Evolutionary conservation across 1,140 invertebrate genomes (phyloP).

Genomic region (Brachionus rotundiformis): DNA sequence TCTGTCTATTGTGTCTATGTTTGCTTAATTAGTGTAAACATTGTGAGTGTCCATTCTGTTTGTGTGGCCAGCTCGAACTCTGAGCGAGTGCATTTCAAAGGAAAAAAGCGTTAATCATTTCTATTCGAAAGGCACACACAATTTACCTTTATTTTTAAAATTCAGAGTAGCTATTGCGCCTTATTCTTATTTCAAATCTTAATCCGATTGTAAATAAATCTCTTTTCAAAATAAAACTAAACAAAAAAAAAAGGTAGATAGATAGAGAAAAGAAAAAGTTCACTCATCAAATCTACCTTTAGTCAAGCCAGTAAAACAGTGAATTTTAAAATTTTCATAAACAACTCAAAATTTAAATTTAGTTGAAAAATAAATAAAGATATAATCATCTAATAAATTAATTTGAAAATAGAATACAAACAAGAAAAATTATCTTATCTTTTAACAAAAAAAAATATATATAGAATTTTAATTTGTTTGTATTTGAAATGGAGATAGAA

Average conservation of each 20-base stretch:
- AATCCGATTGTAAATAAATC: conserved; percentile 51
- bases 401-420: conserved; percentile 21
- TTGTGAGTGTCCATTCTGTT: no score
- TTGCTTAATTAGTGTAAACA: conserved; percentile 45
- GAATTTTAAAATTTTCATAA: conserved; percentile 24
- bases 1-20: conserved; percentile 22
- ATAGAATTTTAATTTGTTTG: conserved; percentile 38
- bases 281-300: conserved; percentile 24
- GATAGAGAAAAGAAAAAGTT: not conserved
- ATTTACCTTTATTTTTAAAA: not conserved
- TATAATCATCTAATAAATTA: not conserved
- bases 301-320: conserved; percentile 23
- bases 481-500: conserved; percentile 40
- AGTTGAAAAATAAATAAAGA: conserved; percentile 44
- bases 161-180: conserved; percentile 31
- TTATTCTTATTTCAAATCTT: conserved; percentile 51
- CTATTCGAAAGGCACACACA: not conserved
- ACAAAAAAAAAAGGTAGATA: conserved; percentile 6
- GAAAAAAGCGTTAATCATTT: conserved; percentile 50
- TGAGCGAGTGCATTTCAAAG: not conserved
- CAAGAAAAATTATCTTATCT: conserved; percentile 37
- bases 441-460: no score
- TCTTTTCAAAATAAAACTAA: conserved; percentile 42
- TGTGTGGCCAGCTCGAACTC: not conserved
- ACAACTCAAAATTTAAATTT: conserved; percentile 2